Evolutionary conservation across 2,888 invertebrate genomes (phyloP).

Genomic region (Lysandra coridon): DNA sequence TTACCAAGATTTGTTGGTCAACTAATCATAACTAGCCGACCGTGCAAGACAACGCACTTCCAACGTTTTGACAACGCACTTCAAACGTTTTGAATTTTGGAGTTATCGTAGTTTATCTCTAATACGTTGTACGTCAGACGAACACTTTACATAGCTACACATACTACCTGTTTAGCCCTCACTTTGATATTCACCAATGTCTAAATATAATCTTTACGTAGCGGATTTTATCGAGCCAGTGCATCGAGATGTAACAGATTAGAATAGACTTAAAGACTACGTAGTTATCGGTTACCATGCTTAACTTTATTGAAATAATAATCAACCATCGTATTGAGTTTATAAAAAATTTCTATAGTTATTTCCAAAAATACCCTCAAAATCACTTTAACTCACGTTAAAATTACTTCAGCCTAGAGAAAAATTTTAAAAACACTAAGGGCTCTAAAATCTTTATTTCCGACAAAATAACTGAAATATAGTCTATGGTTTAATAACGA

Average conservation of each 20-base stretch:
- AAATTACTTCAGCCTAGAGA: too few relatives aligned
- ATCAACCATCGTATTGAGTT: background rate
- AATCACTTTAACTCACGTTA: too few relatives aligned
- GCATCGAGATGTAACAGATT: constrained; percentile 7
- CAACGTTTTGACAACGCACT: too few relatives aligned
- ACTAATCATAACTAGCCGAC: too few relatives aligned
- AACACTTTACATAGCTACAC: background rate
- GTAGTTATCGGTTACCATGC: background rate
- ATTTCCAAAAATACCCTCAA: too few relatives aligned
- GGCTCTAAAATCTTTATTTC: too few relatives aligned
- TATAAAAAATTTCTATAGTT: too few relatives aligned
- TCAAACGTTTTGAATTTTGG: too few relatives aligned
- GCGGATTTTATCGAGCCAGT: background rate
- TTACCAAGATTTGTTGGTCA: too few relatives aligned
- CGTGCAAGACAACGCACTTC: too few relatives aligned
- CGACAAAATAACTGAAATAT: background rate
- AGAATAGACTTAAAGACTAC: background rate
- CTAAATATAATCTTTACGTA: background rate
- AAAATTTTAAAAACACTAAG: too few relatives aligned
- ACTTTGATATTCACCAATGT: background rate
- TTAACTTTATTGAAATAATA: background rate
- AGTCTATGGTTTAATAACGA: background rate
- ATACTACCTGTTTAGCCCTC: background rate
- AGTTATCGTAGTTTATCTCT: too few relatives aligned
- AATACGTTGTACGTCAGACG: background rate